These are phyloP conservation scores for Tipula helvola DNA, from an alignment of 2,888 invertebrate genomes.

Conservation along the genomic window DNA sequence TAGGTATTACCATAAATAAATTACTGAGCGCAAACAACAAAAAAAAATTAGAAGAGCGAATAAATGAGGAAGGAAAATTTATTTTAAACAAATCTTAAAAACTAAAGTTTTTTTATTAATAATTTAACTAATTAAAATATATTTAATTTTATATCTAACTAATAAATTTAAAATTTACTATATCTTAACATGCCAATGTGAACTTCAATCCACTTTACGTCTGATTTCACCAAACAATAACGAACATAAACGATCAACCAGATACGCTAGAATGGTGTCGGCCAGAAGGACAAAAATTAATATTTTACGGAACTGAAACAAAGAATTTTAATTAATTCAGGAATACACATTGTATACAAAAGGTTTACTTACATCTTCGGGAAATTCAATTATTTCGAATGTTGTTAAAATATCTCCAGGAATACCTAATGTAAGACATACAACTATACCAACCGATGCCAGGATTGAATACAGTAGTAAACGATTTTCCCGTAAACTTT, in stretches of 20 bases:
- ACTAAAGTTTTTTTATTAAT: neutral
- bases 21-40: neutral
- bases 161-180: neutral
- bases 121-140: neutral
- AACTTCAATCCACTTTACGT: slow-evolving; percentile 25
- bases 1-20: neutral
- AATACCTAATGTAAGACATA: slow-evolving; percentile 72
- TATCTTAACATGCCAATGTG: neutral
- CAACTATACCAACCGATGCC: slow-evolving; percentile 67
- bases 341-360: neutral
- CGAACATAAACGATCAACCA: slow-evolving; percentile 73
- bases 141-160: neutral
- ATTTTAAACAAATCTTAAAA: neutral
- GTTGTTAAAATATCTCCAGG: slow-evolving; percentile 75
- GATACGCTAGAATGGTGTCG: slow-evolving; percentile 75
- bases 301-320: slow-evolving; percentile 74
- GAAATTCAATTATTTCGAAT: slow-evolving; percentile 94
- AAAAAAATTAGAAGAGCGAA: neutral
- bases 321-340: slow-evolving; percentile 16
- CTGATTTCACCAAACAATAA: slow-evolving; percentile 77
- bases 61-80: neutral
- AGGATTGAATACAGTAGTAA: slow-evolving; percentile 83
- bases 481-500: slow-evolving; percentile 83
- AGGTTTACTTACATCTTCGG: slow-evolving; percentile 60
- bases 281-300: slow-evolving; percentile 70